Conservation (phyloP, 2,888 invertebrate genomes). For the Bombylius major region DNA sequence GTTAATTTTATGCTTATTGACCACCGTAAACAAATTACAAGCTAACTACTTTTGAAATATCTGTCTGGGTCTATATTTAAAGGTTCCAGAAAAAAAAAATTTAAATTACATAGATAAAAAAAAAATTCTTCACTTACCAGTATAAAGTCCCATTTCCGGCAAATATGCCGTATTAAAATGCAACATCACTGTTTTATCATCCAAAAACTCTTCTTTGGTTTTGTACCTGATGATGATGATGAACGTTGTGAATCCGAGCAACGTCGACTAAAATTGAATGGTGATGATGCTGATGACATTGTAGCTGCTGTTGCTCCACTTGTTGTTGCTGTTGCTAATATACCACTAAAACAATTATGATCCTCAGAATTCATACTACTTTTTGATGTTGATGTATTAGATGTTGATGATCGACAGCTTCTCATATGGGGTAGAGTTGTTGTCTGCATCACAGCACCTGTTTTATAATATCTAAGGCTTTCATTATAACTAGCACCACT, state of each 20-base stretch:
- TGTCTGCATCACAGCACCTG: slow-evolving; percentile 25
- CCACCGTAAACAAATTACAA: no score
- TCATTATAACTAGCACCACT: slow-evolving; percentile 73
- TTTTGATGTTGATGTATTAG: slow-evolving; percentile 34
- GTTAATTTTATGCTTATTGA: no score
- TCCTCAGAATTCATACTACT: slow-evolving; percentile 36
- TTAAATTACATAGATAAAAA: no score
- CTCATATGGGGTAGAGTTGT: slow-evolving; percentile 31
- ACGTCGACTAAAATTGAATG: slow-evolving; percentile 29
- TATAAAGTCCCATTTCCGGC: slow-evolving; percentile 32
- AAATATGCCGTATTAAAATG: slow-evolving; percentile 29
- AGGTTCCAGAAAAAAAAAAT: no score
- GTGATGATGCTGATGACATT: slow-evolving; percentile 17
- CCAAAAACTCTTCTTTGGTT: slow-evolving; percentile 37
- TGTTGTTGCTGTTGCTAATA: slow-evolving; percentile 17
- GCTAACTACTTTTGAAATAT: no score
- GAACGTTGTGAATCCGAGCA: slow-evolving; percentile 33
- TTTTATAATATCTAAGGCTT: slow-evolving; percentile 46
- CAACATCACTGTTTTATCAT: slow-evolving; percentile 38
- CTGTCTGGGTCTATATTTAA: no score
- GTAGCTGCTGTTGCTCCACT: slow-evolving; percentile 16
- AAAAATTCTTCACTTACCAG: slow-evolving; percentile 26
- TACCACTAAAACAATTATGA: slow-evolving; percentile 27
- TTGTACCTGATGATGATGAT: slow-evolving; percentile 24
- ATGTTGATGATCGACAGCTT: slow-evolving; percentile 34